Base-by-base conservation (phyloP, 2,113 vertebrate species). In the Engystomops pustulosus region DNA sequence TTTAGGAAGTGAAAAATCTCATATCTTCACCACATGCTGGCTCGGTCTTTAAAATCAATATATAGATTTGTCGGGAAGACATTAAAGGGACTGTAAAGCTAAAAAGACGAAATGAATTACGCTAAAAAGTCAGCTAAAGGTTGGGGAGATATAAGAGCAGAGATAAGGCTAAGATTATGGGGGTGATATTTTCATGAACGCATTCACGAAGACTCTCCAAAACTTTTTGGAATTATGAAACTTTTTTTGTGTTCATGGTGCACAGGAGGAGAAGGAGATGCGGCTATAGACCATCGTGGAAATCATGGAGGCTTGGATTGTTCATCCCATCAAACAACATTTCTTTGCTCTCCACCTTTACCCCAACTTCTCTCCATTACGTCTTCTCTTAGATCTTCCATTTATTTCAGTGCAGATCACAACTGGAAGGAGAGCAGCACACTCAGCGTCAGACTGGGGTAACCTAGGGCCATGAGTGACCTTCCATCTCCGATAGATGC, bases 1-100 rank as follows among this genome's bases (percentile, higher is more conserved):
- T 55, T 72, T 45, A 45, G 69, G 69, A 72, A 45, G 41, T 47
- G 23, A 38, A 25, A 15, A 72, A 72, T 45, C 69, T 72, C 41
- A 0, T 1, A 72, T 72, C 69, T 45, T 12, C 11, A 23, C 36
- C 68, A 17, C 36, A 71, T 41, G 9, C 41, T 27, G n/a, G 23
- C 15, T 25, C 14, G 12, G 15, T 72, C 41, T 72, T 6, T 47
- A 45, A 72, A 14, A 72, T 72, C 69, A 74, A 45, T 49, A 27
- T 27, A 74, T 47, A 49, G 23, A 74, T 47, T 27, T 18, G 70
- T 25, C 12, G 15, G 14, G 8, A 17, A 30, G 41, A 30, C 38
- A 27, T 74, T 49, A 45, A 74, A 67, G 62, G 17, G 20, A 36
- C 32, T 6, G 17, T 2, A 67, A 34, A 32, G 14, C 3, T 17